Evolutionary conservation across 2,797 vertebrate genomes (phyloP), one percentile per base, ranked within the genome.

Genomic region (Argentina silus): DNA sequence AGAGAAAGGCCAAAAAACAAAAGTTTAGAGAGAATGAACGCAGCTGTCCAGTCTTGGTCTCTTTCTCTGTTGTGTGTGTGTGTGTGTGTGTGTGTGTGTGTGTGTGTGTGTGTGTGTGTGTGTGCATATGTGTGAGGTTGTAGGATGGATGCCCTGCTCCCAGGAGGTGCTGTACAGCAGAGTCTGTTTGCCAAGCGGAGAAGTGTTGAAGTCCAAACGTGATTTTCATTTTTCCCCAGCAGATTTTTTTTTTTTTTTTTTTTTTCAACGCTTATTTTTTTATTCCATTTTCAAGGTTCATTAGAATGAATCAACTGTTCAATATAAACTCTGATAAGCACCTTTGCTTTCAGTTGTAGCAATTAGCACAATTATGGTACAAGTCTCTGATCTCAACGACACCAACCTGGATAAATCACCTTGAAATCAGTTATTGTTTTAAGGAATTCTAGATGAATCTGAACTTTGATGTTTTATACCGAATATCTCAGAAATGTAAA

Each of bases 81-180:
- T 1, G 56, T 21, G 17, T 8, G 50, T 56, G 36, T 43, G 27
- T 77, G 66, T 7, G 51, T 51, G 65, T 73, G 68, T 65, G 59
- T 75, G 82, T 81, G 80, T 67, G 48, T 15, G 65, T 53, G 36
- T 36, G 66, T 42, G 67, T 36, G 48, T 67, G 27, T 21, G 42
- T 53, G 36, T 44, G 66, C 11, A 19, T 53, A 21, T 67, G 66
- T 42, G 48, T n/a, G 66, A 17, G 43, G 0, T 19, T 11, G 57
- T n/a, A n/a, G n/a, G n/a, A n/a, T n/a, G n/a, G n/a, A n/a, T n/a
- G n/a, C n/a, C n/a, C n/a, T n/a, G n/a, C n/a, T n/a, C n/a, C n/a
- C n/a, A n/a, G n/a, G n/a, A n/a, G n/a, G n/a, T n/a, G n/a, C 10
- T 51, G 50, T 51, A 11, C 11, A 10, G 50, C 11, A 51, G 50